Conservation (phyloP, 2,888 invertebrate species). For the Agrochola circellaris region DNA sequence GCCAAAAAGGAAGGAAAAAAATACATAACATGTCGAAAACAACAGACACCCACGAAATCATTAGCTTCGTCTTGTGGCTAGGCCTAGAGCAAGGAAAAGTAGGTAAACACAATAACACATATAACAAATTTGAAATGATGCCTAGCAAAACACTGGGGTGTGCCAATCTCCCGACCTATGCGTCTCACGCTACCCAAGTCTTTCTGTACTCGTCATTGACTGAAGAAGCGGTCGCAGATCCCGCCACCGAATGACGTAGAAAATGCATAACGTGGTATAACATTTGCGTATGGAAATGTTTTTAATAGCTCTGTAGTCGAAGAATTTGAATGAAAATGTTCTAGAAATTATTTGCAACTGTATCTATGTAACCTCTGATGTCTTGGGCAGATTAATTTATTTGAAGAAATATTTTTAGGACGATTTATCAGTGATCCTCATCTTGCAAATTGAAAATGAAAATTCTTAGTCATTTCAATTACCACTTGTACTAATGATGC, state of each 20-base stretch:
- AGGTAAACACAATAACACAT: constrained; percentile 43
- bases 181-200: constrained; percentile 68
- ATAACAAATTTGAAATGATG: constrained; percentile 46
- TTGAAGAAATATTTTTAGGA: background rate
- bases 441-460: background rate
- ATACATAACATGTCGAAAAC: constrained; percentile 27
- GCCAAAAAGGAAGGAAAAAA: constrained; percentile 18
- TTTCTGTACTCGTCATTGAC: constrained; percentile 53
- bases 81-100: constrained; percentile 53
- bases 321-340: constrained; percentile 2
- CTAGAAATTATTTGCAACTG: constrained; percentile 11
- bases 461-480: background rate
- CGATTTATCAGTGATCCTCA: background rate
- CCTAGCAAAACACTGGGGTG: constrained; percentile 75
- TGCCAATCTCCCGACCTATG: constrained; percentile 83
- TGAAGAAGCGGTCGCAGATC: constrained; percentile 47
- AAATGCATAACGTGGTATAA: constrained; percentile 36
- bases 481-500: background rate
- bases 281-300: constrained; percentile 1
- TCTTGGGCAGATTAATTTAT: background rate
- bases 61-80: constrained; percentile 40
- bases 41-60: constrained; percentile 34
- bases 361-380: constrained; percentile 18
- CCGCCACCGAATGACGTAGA: constrained; percentile 33
- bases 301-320: constrained; percentile 4